Evolutionary conservation across 2,797 vertebrate species (phyloP), one percentile per base, ranked within the genome.

Genomic region (Poeciliopsis presidionis): DNA sequence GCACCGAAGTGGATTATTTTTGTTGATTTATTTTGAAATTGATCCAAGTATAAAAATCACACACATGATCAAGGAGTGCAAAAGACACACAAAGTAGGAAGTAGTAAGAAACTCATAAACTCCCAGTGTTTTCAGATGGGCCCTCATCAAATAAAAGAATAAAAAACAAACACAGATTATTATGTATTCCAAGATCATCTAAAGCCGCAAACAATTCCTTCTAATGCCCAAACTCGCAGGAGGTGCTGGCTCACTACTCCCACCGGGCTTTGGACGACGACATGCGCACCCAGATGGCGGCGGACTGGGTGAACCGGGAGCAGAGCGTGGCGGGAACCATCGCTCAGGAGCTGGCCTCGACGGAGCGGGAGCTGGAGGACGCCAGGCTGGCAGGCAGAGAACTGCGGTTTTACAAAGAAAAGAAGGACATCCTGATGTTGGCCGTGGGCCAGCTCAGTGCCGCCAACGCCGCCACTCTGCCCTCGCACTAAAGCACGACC

Each of bases 161-260:
- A 1, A 4, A 8, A 53, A 53, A 25, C 25, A 53, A 53, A 53
- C 7, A 3, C 8, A 3, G 65, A 41, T 69, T 14, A 14, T 65
- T 65, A 33, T 16, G 5, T 18, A 67, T 67, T 67, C 36, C 36
- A 67, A 36, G 5, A n/a, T 45, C 0, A 28, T 70, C 14, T 69
- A 69, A 43, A 43, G 36, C 4, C 5, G 30, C 30, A 33, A 33
- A 33, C 45, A 45, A 69, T n/a, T 22, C 43, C 2, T 25, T 63
- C 25, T 57, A 67, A 2, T 57, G 12, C 0, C 18, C 59, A 6
- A 72, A 57, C 70, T 20, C 81, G 28, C 90, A 99, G 98, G 98
- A 99, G 79, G 98, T 99, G 75, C 93, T 99, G 94, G 97, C 98
- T 88, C 98, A 99, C 94, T 99, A 99, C 81, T 99, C 98, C 7